Percentiles rank a stretch among this genome's conserved stretches.
Conservation (phyloP, 2,888 invertebrate genomes). For the Mythimna albipuncta region DNA sequence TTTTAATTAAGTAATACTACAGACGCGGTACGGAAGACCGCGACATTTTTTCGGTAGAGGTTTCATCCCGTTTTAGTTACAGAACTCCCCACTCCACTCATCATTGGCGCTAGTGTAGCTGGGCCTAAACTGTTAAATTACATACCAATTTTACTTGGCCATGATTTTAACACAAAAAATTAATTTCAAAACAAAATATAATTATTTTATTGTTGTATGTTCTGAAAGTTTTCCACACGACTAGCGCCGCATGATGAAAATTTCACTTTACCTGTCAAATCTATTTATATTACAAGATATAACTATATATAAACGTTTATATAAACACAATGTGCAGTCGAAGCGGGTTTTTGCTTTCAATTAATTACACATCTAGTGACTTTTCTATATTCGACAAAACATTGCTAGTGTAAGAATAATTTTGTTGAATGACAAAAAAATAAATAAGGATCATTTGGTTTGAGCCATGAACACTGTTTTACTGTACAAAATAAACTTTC, state of each 20-base stretch:
- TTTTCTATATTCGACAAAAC: slow-evolving; percentile 72
- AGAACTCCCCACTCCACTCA: slow-evolving; percentile 26
- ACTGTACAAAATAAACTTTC: slow-evolving; percentile 10
- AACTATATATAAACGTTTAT: slow-evolving; percentile 57
- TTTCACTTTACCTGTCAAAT: slow-evolving; percentile 34
- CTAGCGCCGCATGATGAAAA: slow-evolving; percentile 40
- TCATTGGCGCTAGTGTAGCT: slow-evolving; percentile 32
- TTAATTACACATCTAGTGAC: slow-evolving; percentile 76
- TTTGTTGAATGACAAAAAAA: slow-evolving; percentile 64
- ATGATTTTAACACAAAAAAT: slow-evolving; percentile 17
- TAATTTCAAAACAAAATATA: background rate
- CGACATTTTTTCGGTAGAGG: slow-evolving; percentile 24
- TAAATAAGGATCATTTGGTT: slow-evolving; percentile 32
- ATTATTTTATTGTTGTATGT: slow-evolving; percentile 6
- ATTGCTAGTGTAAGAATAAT: slow-evolving; percentile 72
- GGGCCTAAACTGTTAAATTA: slow-evolving; percentile 5
- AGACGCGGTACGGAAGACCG: slow-evolving; percentile 19
- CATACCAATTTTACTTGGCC: slow-evolving; percentile 16
- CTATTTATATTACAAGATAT: slow-evolving; percentile 58
- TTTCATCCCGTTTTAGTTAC: slow-evolving; percentile 34
- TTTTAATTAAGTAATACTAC: slow-evolving; percentile 52
- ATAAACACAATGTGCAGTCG: slow-evolving; percentile 75
- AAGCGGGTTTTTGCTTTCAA: slow-evolving; percentile 70
- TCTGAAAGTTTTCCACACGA: slow-evolving; percentile 14
- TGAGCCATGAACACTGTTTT: slow-evolving; percentile 52